A percentile compares a stretch with the other conserved stretches of the same genome.
These are phyloP conservation scores for Idaea straminata DNA, from an alignment of 2,888 invertebrate genomes.

Conservation along the genomic window DNA sequence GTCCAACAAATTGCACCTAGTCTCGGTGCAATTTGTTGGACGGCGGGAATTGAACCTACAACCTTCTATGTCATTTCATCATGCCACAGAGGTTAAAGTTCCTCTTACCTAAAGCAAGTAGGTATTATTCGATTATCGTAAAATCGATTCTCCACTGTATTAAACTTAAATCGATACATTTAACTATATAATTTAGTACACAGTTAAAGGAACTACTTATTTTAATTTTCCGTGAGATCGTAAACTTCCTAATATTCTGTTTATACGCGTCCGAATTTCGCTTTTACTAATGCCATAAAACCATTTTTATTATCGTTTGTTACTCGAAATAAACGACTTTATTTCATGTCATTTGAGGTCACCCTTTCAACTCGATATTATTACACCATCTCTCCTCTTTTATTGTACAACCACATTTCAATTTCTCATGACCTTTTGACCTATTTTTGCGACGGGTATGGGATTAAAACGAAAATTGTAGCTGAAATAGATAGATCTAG, in stretches of 20 bases:
- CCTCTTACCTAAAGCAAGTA: too few relatives aligned
- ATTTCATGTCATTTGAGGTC: constrained; percentile 31
- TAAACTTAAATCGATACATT: not conserved
- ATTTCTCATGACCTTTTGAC: constrained; percentile 21
- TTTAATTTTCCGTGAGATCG: not conserved
- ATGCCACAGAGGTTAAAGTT: too few relatives aligned
- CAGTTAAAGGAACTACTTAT: not conserved
- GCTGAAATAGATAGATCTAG: too few relatives aligned
- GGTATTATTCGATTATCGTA: not conserved
- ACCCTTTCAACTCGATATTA: constrained; percentile 37
- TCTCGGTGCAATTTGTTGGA: too few relatives aligned
- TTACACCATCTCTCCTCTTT: constrained; percentile 33
- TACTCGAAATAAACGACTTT: constrained; percentile 30
- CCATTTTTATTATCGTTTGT: constrained; percentile 21
- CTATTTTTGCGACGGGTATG: constrained; percentile 20
- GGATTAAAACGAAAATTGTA: too few relatives aligned
- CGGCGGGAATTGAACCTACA: too few relatives aligned
- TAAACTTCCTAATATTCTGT: constrained; percentile 15
- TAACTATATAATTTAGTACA: not conserved
- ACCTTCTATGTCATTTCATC: too few relatives aligned
- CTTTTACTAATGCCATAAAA: constrained; percentile 16
- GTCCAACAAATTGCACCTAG: too few relatives aligned
- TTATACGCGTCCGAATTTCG: constrained; percentile 8
- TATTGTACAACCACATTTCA: constrained; percentile 21
- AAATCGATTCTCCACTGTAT: not conserved